phyloP scores from a whole-genome alignment of 2,797 vertebrate genomes.

The Hydrolagus colliei region DNA sequence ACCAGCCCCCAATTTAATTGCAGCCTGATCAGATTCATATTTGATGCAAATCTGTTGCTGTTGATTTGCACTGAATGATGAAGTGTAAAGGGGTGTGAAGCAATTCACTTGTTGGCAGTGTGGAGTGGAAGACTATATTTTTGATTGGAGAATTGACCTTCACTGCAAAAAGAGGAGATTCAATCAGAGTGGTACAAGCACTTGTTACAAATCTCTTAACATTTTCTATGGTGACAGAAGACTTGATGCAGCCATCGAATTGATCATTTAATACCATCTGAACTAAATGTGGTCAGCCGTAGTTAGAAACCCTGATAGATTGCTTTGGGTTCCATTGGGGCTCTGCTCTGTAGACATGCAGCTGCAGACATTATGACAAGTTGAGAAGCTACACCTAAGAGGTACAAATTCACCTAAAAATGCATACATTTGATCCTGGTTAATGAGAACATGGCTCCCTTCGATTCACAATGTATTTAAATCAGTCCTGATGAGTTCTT shows the following conservation, averaged over 20 bases:
- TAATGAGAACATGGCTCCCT: not conserved
- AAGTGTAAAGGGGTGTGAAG: not conserved
- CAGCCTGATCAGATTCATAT: too few relatives aligned
- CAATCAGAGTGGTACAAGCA: not conserved
- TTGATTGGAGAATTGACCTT: conserved; percentile 4
- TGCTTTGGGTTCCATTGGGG: not conserved
- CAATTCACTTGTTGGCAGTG: not conserved
- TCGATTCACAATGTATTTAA: not conserved
- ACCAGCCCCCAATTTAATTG: too few relatives aligned
- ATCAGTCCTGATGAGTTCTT: not conserved
- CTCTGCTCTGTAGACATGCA: not conserved
- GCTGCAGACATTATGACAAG: not conserved
- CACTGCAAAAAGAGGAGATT: not conserved
- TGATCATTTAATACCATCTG: conserved; percentile 7
- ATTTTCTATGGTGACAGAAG: not conserved
- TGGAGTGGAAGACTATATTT: not conserved
- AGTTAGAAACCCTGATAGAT: conserved; percentile 7
- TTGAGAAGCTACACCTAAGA: not conserved
- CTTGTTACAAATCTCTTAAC: not conserved
- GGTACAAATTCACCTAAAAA: not conserved
- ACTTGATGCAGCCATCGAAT: not conserved
- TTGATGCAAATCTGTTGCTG: not conserved
- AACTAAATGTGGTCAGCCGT: conserved; percentile 26
- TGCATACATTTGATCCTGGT: not conserved
- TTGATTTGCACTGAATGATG: not conserved